Evolutionary conservation across 2,888 invertebrate genomes (phyloP).

Genomic region (Agrenia bidenticulata): DNA sequence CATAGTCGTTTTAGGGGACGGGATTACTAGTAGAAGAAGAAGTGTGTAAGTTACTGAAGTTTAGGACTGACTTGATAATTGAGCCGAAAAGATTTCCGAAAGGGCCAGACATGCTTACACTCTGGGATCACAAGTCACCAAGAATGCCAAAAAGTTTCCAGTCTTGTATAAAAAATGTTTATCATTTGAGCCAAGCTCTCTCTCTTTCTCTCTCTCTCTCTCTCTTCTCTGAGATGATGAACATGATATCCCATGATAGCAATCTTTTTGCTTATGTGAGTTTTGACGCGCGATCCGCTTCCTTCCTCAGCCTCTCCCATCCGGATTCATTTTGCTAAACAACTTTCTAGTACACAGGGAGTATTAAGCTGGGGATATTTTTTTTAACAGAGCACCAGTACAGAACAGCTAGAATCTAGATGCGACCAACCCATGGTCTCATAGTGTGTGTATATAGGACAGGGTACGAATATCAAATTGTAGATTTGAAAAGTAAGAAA

Average conservation of each 20-base stretch:
- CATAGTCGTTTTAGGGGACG: not conserved
- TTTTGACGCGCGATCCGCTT: conserved; percentile 12
- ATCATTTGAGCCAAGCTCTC: conserved; percentile 13
- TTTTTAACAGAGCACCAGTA: not conserved
- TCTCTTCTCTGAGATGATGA: conserved; percentile 29
- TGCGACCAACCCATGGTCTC: too few species aligned
- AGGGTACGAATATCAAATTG: not conserved
- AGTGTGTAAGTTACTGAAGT: conserved; percentile 14
- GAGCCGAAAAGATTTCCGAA: conserved; percentile 33
- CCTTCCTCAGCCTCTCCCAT: too few species aligned
- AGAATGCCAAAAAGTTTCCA: conserved; percentile 21
- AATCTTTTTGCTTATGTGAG: conserved; percentile 32
- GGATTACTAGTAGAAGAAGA: conserved; percentile 4
- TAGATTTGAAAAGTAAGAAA: conserved; percentile 19
- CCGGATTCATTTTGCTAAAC: conserved; percentile 9
- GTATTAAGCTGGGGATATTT: not conserved
- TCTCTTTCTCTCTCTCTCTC: not conserved
- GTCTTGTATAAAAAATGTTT: conserved; percentile 30
- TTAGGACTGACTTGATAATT: conserved; percentile 37
- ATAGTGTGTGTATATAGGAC: too few species aligned
- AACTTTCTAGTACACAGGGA: not conserved
- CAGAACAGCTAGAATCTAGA: too few species aligned
- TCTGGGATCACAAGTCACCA: conserved; percentile 29
- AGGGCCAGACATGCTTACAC: conserved; percentile 13
- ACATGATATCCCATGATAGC: conserved; percentile 38